Percentiles rank a stretch among this genome's conserved stretches.
phyloP scores from a whole-genome alignment of 2,888 invertebrate species.

The Tiphia femorata region DNA sequence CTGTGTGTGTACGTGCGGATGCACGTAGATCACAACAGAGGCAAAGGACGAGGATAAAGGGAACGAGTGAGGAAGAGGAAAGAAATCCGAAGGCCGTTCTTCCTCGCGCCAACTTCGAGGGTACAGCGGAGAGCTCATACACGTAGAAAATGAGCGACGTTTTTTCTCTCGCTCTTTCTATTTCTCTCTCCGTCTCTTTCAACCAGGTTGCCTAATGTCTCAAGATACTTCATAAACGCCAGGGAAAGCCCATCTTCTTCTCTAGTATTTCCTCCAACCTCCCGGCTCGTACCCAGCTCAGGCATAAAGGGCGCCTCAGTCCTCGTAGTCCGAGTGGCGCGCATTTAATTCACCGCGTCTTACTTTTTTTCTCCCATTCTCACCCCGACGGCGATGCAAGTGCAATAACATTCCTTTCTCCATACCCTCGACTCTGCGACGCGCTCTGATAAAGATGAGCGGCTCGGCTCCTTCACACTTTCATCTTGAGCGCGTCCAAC shows the following conservation, averaged over 20 bases:
- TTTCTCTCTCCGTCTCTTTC: not conserved
- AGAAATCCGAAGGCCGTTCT: not conserved
- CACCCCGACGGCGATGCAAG: too few relatives aligned
- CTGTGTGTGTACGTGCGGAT: too few relatives aligned
- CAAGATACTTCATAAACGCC: slow-evolving; percentile 6
- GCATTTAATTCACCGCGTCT: slow-evolving; percentile 23
- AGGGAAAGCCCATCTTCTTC: not conserved
- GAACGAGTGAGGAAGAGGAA: not conserved
- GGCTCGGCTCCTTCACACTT: too few relatives aligned
- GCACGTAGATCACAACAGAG: too few relatives aligned
- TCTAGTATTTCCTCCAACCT: too few relatives aligned
- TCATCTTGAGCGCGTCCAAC: too few relatives aligned
- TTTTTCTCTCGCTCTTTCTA: not conserved
- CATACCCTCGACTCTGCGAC: not conserved
- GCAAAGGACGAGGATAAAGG: not conserved
- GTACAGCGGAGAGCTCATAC: too few relatives aligned
- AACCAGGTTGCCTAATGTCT: not conserved
- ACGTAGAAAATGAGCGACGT: too few relatives aligned
- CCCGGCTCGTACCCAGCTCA: too few relatives aligned
- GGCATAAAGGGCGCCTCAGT: slow-evolving; percentile 10
- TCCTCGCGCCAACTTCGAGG: too few relatives aligned
- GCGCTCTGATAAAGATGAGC: slow-evolving; percentile 7
- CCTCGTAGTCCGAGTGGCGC: not conserved
- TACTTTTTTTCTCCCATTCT: not conserved
- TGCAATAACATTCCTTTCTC: slow-evolving; percentile 11